A percentile compares a stretch with the other conserved stretches of the same genome.
Conservation (phyloP, 2,797 vertebrate genomes). For the Otus scops region DNA sequence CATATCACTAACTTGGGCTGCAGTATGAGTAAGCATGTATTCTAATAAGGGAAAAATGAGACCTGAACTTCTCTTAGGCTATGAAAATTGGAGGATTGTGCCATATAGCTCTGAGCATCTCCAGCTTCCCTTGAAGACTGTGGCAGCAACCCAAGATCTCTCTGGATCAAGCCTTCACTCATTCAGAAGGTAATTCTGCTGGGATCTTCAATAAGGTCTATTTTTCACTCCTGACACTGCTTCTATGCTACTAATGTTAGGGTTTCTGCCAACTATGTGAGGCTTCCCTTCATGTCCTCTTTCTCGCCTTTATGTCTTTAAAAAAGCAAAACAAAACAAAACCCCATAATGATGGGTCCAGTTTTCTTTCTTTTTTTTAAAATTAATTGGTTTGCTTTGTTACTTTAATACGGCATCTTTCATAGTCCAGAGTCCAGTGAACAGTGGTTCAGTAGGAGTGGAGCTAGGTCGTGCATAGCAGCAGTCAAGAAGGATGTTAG, state of each 20-base stretch:
- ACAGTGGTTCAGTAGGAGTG: neutral
- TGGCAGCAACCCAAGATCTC: conserved; percentile 5
- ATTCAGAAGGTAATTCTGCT: neutral
- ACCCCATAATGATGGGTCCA: neutral
- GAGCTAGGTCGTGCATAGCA: neutral
- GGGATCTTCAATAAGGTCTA: neutral
- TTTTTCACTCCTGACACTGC: conserved; percentile 4
- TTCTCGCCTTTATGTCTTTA: neutral
- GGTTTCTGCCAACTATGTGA: neutral
- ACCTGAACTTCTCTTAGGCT: neutral
- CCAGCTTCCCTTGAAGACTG: neutral
- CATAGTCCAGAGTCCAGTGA: neutral
- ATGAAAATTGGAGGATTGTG: neutral
- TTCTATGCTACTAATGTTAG: neutral
- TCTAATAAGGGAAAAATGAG: neutral
- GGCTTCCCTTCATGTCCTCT: neutral
- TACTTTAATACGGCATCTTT: neutral
- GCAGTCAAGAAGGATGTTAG: neutral
- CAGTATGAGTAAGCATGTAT: neutral
- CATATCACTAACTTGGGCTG: neutral
- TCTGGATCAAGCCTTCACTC: neutral
- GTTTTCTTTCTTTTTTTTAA: neutral
- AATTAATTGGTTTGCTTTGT: neutral
- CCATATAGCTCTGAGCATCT: neutral
- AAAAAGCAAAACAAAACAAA: neutral